Conservation (phyloP, 1,140 invertebrate genomes). For the Mactra quadrangularis region DNA sequence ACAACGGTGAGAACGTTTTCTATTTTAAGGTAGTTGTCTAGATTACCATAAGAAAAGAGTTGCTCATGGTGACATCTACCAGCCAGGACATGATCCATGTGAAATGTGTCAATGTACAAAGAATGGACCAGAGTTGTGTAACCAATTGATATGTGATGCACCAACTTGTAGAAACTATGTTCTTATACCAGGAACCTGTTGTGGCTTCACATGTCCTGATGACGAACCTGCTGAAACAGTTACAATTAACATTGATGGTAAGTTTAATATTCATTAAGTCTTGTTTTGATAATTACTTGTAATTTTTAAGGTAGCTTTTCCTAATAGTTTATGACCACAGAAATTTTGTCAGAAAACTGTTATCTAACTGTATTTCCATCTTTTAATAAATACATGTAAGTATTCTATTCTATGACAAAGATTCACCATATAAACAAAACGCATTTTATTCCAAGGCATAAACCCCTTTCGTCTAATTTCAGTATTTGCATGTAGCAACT, state of each 20-base stretch:
- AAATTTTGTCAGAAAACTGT: too few relatives aligned
- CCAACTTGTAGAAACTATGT: slow-evolving; percentile 37
- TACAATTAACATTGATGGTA: slow-evolving; percentile 22
- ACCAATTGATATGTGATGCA: slow-evolving; percentile 24
- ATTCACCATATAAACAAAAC: too few relatives aligned
- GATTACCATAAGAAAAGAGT: not conserved
- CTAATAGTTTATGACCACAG: too few relatives aligned
- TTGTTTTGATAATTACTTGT: not conserved
- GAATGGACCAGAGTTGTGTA: not conserved
- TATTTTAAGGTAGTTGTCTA: not conserved
- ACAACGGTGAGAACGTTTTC: too few relatives aligned
- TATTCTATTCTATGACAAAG: too few relatives aligned
- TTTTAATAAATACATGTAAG: too few relatives aligned
- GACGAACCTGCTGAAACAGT: slow-evolving; percentile 5
- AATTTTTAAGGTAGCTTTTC: not conserved
- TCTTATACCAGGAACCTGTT: slow-evolving; percentile 42
- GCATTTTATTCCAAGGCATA: too few relatives aligned
- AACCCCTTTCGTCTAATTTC: too few relatives aligned
- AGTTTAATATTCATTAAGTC: not conserved
- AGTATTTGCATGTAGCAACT: too few relatives aligned
- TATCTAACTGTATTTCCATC: too few relatives aligned
- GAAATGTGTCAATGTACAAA: slow-evolving; percentile 10
- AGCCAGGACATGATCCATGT: slow-evolving; percentile 12
- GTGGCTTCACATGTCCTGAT: slow-evolving; percentile 39
- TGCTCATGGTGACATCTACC: slow-evolving; percentile 17